phyloP scores from a whole-genome alignment of 1,140 invertebrate genomes.

The Ooceraea biroi region DNA sequence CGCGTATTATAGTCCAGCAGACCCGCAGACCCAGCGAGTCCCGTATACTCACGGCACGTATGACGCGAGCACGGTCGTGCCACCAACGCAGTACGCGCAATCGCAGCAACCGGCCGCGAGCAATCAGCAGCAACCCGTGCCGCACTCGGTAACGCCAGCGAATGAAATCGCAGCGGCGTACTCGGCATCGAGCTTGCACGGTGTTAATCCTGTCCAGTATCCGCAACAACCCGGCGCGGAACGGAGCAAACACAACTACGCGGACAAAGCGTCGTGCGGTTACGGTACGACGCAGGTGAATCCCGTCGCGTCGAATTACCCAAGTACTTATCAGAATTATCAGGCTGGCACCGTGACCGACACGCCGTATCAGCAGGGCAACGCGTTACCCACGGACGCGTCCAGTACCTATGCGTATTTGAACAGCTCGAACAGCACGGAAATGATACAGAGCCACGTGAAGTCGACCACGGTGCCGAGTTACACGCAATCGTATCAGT shows the following conservation, averaged over 20 bases:
- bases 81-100: conserved; percentile 59
- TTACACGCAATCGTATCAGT: conserved; percentile 78
- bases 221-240: conserved; percentile 50
- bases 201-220: conserved; percentile 50
- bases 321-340: conserved; percentile 71
- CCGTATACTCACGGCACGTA: conserved; percentile 14
- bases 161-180: conserved; percentile 55
- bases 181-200: conserved; percentile 40
- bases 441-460: conserved; percentile 83
- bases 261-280: conserved; percentile 46
- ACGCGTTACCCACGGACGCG: conserved; percentile 34
- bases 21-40: conserved; percentile 48
- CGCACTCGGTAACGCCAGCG: conserved; percentile 47
- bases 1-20: conserved; percentile 64
- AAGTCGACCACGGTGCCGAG: conserved; percentile 75
- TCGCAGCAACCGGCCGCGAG: conserved; percentile 52
- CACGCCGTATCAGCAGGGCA: conserved; percentile 54
- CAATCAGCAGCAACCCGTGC: conserved; percentile 44
- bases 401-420: conserved; percentile 55
- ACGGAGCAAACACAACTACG: conserved; percentile 65
- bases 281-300: conserved; percentile 59
- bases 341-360: conserved; percentile 31
- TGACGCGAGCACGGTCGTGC: conserved; percentile 14
- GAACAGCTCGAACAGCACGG: conserved; percentile 67
- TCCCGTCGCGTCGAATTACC: conserved; percentile 64